phyloP scores from a whole-genome alignment of 1,140 invertebrate species.

The Pseudomyrmex flavicornis region DNA sequence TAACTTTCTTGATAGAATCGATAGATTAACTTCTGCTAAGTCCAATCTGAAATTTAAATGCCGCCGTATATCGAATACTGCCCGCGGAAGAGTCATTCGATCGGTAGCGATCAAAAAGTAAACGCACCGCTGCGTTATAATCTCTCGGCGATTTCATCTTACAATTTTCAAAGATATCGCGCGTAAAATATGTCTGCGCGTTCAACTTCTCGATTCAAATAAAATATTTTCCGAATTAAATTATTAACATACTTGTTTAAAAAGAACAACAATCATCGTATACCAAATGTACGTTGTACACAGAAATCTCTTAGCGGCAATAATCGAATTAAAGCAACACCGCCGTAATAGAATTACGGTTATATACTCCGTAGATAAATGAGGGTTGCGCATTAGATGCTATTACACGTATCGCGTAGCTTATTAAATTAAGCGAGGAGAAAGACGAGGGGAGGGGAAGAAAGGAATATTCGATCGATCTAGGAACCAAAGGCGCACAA shows the following conservation, averaged over 20 bases:
- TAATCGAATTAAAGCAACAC: constrained; percentile 31
- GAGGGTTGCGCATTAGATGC: neutral
- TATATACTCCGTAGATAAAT: neutral
- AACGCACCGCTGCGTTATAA: neutral
- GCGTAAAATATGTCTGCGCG: neutral
- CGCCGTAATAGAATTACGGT: constrained; percentile 3
- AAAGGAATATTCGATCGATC: constrained; percentile 55
- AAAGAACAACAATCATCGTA: neutral
- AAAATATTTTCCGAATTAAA: neutral
- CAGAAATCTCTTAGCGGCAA: constrained; percentile 3
- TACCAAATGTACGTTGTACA: neutral
- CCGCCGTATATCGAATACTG: neutral
- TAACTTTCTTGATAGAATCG: constrained; percentile 30
- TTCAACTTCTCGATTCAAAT: neutral
- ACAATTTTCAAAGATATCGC: neutral
- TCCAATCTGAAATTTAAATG: constrained; percentile 50
- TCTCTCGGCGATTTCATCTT: too few species aligned
- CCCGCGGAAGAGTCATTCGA: neutral
- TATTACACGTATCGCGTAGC: constrained; percentile 42
- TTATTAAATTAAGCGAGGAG: constrained; percentile 56
- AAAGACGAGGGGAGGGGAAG: too few species aligned
- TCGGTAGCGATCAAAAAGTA: neutral
- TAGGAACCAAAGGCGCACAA: constrained; percentile 44
- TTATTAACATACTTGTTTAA: neutral
- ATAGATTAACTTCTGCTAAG: constrained; percentile 29